A percentile compares a stretch with the other conserved stretches of the same genome.
phyloP scores from a whole-genome alignment of 2,113 vertebrate species.

The Anoura caudifer region DNA sequence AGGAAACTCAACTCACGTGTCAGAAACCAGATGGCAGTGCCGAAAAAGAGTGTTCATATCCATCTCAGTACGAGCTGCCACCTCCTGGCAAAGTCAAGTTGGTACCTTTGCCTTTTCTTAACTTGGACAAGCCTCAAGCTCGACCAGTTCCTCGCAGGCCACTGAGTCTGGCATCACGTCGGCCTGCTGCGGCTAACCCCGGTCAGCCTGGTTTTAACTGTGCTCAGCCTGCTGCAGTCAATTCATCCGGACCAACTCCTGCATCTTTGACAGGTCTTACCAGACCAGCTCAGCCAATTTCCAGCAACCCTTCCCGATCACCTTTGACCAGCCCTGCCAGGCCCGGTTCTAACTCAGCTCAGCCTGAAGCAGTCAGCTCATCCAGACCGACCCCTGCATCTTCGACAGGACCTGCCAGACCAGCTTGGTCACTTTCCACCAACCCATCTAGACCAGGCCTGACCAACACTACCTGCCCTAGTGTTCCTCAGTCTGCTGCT shows the following conservation, averaged over 20 bases:
- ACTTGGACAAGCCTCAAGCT: neutral
- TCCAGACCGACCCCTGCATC: neutral
- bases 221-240: neutral
- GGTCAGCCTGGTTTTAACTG: neutral
- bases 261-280: neutral
- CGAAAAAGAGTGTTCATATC: neutral
- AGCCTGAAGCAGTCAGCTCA: neutral
- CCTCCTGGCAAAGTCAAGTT: constrained; percentile 50
- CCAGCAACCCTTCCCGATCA: fast-evolving
- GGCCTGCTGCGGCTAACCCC: neutral
- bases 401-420: neutral
- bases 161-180: neutral
- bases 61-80: neutral
- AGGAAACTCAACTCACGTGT: neutral
- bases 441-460: neutral
- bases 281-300: neutral
- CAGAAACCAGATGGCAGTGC: neutral
- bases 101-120: constrained; percentile 39
- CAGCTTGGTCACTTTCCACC: neutral
- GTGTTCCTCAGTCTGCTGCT: neutral
- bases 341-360: neutral
- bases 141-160: neutral
- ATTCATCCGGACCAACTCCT: neutral
- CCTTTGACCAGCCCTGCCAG: fast-evolving
- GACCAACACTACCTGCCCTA: neutral